These are phyloP conservation scores for Diarsia rubi DNA, from an alignment of 2,888 invertebrate species.

Conservation along the genomic window DNA sequence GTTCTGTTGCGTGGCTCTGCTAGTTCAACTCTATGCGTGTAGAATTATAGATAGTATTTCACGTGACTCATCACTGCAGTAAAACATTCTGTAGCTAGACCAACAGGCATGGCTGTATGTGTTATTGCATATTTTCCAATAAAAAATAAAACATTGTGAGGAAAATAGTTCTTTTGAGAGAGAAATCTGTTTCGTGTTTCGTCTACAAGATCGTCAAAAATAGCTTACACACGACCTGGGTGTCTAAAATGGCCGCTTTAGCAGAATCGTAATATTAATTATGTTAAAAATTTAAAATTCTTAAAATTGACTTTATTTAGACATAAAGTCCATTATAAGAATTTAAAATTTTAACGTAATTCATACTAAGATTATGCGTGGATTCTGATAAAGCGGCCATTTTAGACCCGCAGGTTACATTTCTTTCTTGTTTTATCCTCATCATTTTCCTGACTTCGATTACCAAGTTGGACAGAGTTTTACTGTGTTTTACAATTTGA, in stretches of 20 bases:
- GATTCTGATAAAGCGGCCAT: too few species aligned
- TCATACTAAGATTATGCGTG: too few species aligned
- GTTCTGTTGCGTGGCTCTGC: conserved; percentile 58
- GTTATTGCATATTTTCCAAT: not conserved
- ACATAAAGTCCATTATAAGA: too few species aligned
- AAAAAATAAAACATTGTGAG: not conserved
- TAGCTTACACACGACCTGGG: not conserved
- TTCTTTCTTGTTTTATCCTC: not conserved
- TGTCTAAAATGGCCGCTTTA: too few species aligned
- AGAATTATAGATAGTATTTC: conserved; percentile 26
- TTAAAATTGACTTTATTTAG: too few species aligned
- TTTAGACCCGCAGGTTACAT: too few species aligned
- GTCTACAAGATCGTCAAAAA: not conserved
- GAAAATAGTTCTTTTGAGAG: too few species aligned
- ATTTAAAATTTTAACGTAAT: too few species aligned
- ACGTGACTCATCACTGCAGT: conserved; percentile 42
- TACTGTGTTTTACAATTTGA: not conserved
- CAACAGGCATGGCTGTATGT: not conserved
- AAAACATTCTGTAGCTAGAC: conserved; percentile 6
- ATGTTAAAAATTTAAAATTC: too few species aligned
- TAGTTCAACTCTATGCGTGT: conserved; percentile 35
- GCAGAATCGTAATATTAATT: too few species aligned
- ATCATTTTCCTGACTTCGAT: not conserved
- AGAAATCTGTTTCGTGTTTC: not conserved
- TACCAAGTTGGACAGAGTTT: not conserved